These are phyloP conservation scores for Oryzias dopingdopingensis DNA, from an alignment of 2,797 vertebrate species.

Conservation along the genomic window DNA sequence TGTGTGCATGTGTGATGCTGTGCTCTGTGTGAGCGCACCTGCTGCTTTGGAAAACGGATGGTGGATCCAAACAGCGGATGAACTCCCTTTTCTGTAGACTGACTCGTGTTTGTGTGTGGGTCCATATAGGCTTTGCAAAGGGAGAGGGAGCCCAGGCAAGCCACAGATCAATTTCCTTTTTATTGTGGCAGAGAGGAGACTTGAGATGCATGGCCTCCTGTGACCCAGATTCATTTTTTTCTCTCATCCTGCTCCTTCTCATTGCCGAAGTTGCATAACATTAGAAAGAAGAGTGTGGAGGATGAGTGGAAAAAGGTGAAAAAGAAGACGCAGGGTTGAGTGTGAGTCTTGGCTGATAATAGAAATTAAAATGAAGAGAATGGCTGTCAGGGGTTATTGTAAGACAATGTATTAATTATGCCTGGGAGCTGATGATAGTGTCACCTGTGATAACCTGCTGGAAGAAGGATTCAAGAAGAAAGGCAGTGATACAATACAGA, in stretches of 20 bases:
- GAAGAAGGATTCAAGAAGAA: not conserved
- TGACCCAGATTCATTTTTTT: slow-evolving; percentile 80
- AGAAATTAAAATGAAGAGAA: slow-evolving; percentile 13
- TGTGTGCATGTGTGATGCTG: slow-evolving; percentile 31
- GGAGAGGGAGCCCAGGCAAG: slow-evolving; percentile 40
- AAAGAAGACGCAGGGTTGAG: slow-evolving; percentile 1
- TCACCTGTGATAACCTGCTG: slow-evolving; percentile 1
- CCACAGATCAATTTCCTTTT: slow-evolving; percentile 72
- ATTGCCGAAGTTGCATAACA: slow-evolving; percentile 54
- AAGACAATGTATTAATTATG: slow-evolving; percentile 19
- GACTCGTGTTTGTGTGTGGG: slow-evolving; percentile 17
- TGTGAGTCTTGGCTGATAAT: slow-evolving; percentile 16
- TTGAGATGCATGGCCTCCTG: slow-evolving; percentile 81
- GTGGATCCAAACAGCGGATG: slow-evolving; percentile 51
- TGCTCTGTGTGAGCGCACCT: slow-evolving; percentile 48
- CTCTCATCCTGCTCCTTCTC: slow-evolving; percentile 61
- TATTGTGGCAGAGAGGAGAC: slow-evolving; percentile 64
- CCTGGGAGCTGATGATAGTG: slow-evolving; percentile 19
- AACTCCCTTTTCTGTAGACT: slow-evolving; percentile 42
- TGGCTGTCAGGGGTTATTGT: slow-evolving; percentile 14
- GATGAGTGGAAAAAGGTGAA: slow-evolving; percentile 22
- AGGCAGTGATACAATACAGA: not conserved
- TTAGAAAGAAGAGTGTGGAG: slow-evolving; percentile 37
- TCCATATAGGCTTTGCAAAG: slow-evolving; percentile 25
- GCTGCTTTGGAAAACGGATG: slow-evolving; percentile 52